Base-by-base conservation (phyloP, 2,113 vertebrate species). In the Nerophis ophidion region DNA sequence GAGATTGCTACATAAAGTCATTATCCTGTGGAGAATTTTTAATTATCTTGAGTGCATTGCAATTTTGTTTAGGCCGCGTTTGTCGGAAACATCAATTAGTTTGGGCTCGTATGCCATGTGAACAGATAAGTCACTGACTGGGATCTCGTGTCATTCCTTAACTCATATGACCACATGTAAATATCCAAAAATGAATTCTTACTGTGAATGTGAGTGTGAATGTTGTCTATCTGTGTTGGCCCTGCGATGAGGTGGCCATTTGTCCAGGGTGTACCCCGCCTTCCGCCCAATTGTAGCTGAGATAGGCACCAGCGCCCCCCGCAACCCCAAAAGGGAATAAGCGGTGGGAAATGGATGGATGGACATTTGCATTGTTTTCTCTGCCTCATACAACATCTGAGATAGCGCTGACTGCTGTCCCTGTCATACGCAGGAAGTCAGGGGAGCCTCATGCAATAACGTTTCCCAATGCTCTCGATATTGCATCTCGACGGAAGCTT, bases 31-130 rank as follows among this genome's bases (percentile, higher is more conserved):
- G 63, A 67, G 48, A 57, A 53, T 62, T 78, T 38, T 74, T 78
- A 68, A 87, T 84, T 75, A 77, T 60, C 52, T 65, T 79, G 72
- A 82, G 80, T 84, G 76, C 67, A 38, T 61, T 60, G 50, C 60
- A 50, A 71, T 79, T 84, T 71, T 65, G 68, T 80, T 71, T 73
- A 72, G 44, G 52, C 33, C 63, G 76, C 72, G 61, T 65, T 71
- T 76, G 70, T 19, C 51, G n/a, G 13, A 62, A 65, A 74, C 63
- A 57, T 68, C 36, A 71, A 58, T 57, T 70, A 36, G 33, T 36
- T 62, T 42, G 19, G 16, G 40, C 5, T 58, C 60, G 48, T 60
- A 48, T 73, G 17, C 48, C 45, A 26, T 26, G 26, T 26, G 26
- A 26, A 26, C 16, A 15, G 48, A 59, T 60, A 51, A 65, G 47